Evolutionary conservation across 2,888 invertebrate species (phyloP).

Genomic region (Synergus umbraculus): DNA sequence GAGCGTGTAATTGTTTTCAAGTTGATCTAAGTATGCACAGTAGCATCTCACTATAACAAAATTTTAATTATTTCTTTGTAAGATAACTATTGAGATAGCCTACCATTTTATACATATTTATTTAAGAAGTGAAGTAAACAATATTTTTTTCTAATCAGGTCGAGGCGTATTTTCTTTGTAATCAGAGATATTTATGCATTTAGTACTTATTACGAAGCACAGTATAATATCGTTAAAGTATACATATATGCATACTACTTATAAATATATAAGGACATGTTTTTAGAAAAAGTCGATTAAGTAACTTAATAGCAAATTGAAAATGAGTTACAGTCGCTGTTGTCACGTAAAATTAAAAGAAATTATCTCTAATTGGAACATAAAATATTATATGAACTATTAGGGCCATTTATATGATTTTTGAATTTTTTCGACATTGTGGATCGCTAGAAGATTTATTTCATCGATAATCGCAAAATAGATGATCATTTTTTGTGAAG

Average conservation of each 20-base stretch:
- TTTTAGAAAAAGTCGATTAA: constrained; percentile 19
- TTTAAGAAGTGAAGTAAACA: neutral
- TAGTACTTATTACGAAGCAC: constrained; percentile 27
- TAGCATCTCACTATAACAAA: neutral
- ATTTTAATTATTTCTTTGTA: neutral
- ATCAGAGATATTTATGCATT: constrained; percentile 2
- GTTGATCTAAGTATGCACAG: neutral
- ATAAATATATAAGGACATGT: neutral
- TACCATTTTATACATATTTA: neutral
- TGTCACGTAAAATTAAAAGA: neutral
- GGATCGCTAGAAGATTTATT: neutral
- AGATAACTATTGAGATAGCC: neutral
- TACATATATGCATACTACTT: neutral
- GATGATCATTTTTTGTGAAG: neutral
- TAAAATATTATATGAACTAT: no score
- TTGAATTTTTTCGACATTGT: neutral
- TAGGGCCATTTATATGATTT: neutral
- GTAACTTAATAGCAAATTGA: neutral
- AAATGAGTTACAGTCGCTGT: no score
- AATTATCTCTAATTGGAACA: neutral
- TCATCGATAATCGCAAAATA: neutral
- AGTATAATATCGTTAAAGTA: constrained; percentile 20
- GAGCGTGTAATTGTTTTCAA: neutral
- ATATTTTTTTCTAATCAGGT: neutral
- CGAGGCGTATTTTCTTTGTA: neutral